Percentiles rank a stretch among this genome's conserved stretches.
These are phyloP conservation scores for Bhutanitis thaidina DNA, from an alignment of 2,888 invertebrate genomes.

Conservation along the genomic window DNA sequence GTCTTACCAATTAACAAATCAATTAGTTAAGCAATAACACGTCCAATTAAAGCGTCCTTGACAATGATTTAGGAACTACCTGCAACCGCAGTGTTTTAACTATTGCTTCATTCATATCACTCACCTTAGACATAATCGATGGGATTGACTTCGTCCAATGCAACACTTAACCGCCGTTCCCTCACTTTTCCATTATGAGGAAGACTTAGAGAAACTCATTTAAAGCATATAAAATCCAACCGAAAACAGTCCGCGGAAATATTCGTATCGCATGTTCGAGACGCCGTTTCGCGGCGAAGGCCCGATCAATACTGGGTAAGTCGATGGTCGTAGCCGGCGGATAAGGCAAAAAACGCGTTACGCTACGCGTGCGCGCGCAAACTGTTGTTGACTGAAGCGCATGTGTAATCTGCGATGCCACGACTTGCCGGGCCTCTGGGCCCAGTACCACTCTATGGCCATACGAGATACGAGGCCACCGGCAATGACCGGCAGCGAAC, in stretches of 20 bases:
- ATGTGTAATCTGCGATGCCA: constrained; percentile 44
- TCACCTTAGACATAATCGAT: constrained; percentile 72
- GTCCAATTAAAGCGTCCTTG: constrained; percentile 36
- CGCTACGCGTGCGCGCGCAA: constrained; percentile 68
- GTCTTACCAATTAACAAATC: constrained; percentile 1
- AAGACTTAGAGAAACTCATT: constrained; percentile 19
- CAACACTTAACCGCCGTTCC: constrained; percentile 39
- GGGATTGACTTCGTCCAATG: constrained; percentile 30
- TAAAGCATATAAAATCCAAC: constrained; percentile 28
- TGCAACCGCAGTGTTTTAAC: constrained; percentile 39
- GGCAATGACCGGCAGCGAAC: constrained; percentile 2
- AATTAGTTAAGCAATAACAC: constrained; percentile 9
- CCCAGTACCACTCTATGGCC: constrained; percentile 25
- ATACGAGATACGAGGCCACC: constrained; percentile 32
- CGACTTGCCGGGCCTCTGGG: constrained; percentile 34
- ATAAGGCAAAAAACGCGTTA: constrained; percentile 58
- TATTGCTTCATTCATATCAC: constrained; percentile 36
- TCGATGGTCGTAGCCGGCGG: constrained; percentile 43
- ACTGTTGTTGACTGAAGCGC: constrained; percentile 68
- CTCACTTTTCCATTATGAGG: constrained; percentile 46
- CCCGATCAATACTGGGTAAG: constrained; percentile 69
- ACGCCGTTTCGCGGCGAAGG: constrained; percentile 60
- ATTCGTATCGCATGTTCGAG: constrained; percentile 55
- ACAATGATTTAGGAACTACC: constrained; percentile 50
- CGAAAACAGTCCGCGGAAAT: constrained; percentile 47